phyloP scores from a whole-genome alignment of 2,888 invertebrate genomes.

The Hydrotaea diabolus region DNA sequence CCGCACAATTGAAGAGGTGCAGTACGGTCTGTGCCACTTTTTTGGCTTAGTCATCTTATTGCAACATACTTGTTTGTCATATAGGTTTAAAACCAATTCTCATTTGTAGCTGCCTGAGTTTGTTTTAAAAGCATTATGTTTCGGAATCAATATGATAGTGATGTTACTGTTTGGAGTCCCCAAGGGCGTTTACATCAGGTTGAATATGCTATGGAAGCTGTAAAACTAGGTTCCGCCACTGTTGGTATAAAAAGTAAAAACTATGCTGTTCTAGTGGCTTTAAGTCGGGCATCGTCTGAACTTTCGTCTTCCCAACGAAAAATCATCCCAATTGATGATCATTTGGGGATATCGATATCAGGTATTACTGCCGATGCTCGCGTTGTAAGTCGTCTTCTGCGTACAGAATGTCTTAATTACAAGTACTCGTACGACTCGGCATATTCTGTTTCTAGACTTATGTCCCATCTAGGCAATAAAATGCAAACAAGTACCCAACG shows the following conservation, averaged over 20 bases:
- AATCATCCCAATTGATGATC: conserved; percentile 96
- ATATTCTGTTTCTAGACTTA: conserved; percentile 93
- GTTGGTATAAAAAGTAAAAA: conserved; percentile 97
- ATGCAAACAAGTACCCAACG: conserved; percentile 99
- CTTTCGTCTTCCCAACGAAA: conserved; percentile 98
- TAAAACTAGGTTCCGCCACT: conserved; percentile 86
- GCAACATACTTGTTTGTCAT: no score
- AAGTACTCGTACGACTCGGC: conserved; percentile 94
- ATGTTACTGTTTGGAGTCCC: conserved; percentile 99
- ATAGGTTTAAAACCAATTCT: no score
- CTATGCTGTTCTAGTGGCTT: conserved; percentile 95
- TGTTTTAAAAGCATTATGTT: no score
- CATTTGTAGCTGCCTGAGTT: no score
- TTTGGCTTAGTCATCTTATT: no score
- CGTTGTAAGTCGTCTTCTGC: conserved; percentile 95
- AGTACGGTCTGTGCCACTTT: no score
- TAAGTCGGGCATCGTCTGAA: conserved; percentile 98
- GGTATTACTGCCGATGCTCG: conserved; percentile 99
- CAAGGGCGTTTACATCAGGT: conserved; percentile 97
- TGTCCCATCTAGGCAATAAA: conserved; percentile 93
- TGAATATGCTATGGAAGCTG: conserved; percentile 99
- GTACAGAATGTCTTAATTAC: conserved; percentile 96
- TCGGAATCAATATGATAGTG: conserved; percentile 99
- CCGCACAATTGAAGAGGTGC: no score
- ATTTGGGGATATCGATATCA: conserved; percentile 97